A percentile compares a stretch with the other conserved stretches of the same genome.
Evolutionary conservation across 2,797 vertebrate species (phyloP).

Genomic region (Ptychadena robeensis): DNA sequence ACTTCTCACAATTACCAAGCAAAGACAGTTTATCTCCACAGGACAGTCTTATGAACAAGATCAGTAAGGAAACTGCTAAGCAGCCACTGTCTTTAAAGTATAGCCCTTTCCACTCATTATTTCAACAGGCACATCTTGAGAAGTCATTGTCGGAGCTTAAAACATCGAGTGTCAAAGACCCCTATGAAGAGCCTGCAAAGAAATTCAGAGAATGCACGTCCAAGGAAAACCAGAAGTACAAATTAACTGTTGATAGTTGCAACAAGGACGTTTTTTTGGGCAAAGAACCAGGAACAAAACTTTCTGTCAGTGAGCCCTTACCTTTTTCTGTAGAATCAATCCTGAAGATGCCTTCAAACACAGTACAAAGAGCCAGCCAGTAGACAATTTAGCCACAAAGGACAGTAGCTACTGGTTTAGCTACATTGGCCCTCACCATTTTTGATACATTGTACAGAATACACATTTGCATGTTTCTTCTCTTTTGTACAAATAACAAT

Average conservation of each 20-base stretch:
- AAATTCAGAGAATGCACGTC: conserved; percentile 82
- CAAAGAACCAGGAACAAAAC: conserved; percentile 84
- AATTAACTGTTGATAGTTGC: conserved; percentile 78
- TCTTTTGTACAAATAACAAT: conserved; percentile 62
- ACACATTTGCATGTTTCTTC: conserved; percentile 70
- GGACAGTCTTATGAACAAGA: conserved; percentile 79
- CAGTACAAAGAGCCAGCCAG: conserved; percentile 82
- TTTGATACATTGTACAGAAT: conserved; percentile 51
- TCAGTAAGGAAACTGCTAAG: conserved; percentile 83
- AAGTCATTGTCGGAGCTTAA: conserved; percentile 78
- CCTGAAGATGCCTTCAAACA: conserved; percentile 85
- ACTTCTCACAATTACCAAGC: conserved; percentile 80
- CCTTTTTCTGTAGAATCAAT: conserved; percentile 98
- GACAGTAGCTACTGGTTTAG: conserved; percentile 20
- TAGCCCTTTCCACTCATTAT: conserved; percentile 85
- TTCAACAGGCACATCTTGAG: conserved; percentile 85
- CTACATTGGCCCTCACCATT: conserved; percentile 8
- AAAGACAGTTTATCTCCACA: conserved; percentile 72
- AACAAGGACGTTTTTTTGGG: conserved; percentile 80
- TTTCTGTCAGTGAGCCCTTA: conserved; percentile 81
- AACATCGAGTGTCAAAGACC: conserved; percentile 83
- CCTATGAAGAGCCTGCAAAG: conserved; percentile 85
- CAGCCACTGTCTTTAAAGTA: conserved; percentile 81
- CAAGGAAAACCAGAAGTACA: conserved; percentile 80
- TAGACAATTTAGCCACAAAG: conserved; percentile 51